Base-by-base conservation (phyloP, 1,140 invertebrate species). In the Danaus plexippus region DNA sequence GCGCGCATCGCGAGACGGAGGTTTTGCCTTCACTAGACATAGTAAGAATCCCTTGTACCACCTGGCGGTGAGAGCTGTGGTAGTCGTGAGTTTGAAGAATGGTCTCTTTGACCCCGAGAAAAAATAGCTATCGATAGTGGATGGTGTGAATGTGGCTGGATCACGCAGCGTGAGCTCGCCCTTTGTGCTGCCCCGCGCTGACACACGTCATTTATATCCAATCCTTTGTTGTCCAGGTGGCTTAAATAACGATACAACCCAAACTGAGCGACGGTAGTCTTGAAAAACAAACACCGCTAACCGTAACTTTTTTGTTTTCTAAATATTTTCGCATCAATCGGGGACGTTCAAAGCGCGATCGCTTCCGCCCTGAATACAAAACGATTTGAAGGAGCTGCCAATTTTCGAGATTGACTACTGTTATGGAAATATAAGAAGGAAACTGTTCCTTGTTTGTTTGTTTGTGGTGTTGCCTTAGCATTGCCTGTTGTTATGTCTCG, bases 141-240 rank as follows among this genome's bases (percentile, higher is more conserved):
- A 79, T 75, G 75, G 77, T 82, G 77, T 77, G 76, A 83, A 80
- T 63, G 72, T 69, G 61, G 68, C 65, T 59, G 69, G 64, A 77
- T 78, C 75, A 75, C 76, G 52, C 66, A 45, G 65, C 50, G 58
- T 41, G 61, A 70, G 66, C 68, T 66, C 78, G 77, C 67, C 65
- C 77, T 75, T 80, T 81, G 77, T 78, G 64, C 54, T 52, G 18
- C 64, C 59, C 69, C 63, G 65, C 71, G 73, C 71, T 73, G 76
- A 77, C 73, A 74, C 69, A 69, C 69, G 68, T 71, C 77, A 85
- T 80, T 85, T 78, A 77, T 82, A 66, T 78, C 73, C 72, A 64
- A 80, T 75, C 60, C 70, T 75, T 80, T 82, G 77, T 80, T 71
- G 59, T 66, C 63, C 66, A 66, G 63, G 71, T 65, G 66, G 66